These are phyloP conservation scores for Tachycineta bicolor DNA, from an alignment of 2,113 vertebrate genomes.

Conservation along the genomic window DNA sequence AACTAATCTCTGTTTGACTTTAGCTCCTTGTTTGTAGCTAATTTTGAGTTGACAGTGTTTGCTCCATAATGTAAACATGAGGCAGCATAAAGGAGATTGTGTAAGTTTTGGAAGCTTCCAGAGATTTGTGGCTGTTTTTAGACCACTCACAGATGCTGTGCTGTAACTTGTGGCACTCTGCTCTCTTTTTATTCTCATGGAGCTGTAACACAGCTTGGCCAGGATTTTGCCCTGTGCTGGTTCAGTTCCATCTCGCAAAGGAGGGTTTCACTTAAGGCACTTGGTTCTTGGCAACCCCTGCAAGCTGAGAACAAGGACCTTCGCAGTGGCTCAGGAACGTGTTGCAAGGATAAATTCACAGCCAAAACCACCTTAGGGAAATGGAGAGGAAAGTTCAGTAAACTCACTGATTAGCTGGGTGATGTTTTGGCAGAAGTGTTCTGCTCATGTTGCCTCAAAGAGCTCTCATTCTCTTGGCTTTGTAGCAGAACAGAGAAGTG, in stretches of 20 bases:
- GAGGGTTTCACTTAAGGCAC: neutral
- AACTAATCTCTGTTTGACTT: neutral
- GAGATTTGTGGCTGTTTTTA: neutral
- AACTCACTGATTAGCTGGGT: neutral
- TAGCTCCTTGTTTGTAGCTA: neutral
- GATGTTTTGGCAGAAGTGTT: neutral
- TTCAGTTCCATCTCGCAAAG: neutral
- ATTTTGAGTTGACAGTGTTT: neutral
- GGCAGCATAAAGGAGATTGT: neutral
- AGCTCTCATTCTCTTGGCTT: neutral
- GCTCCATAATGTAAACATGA: neutral
- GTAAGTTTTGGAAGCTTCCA: neutral
- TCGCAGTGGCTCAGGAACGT: neutral
- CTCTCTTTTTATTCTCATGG: neutral
- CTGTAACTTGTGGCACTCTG: neutral
- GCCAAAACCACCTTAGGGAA: slow-evolving; percentile 34
- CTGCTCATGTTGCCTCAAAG: neutral
- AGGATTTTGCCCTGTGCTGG: neutral
- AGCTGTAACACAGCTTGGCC: neutral
- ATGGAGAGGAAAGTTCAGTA: slow-evolving; percentile 9
- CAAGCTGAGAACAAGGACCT: neutral
- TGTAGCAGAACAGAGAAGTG: neutral
- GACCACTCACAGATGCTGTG: neutral
- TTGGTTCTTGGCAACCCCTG: neutral
- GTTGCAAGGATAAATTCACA: neutral